Conservation (phyloP, 2,113 vertebrate genomes). For the Pomatorhinus ruficollis region DNA sequence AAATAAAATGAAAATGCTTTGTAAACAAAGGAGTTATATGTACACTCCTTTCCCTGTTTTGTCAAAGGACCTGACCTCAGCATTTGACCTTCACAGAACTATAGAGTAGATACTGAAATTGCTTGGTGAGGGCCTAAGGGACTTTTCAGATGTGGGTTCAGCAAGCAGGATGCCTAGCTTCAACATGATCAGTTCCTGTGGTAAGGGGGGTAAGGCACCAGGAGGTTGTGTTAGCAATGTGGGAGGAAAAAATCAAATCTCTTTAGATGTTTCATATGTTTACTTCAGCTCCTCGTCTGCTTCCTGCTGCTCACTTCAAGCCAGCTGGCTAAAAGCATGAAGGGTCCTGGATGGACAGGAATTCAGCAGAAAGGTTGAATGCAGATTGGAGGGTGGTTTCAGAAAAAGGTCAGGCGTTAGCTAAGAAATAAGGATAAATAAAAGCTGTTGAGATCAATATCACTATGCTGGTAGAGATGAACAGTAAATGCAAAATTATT, state of each 20-base stretch:
- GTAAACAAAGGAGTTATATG: background rate
- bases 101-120: background rate
- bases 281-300: background rate
- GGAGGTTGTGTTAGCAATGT: background rate
- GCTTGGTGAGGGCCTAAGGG: background rate
- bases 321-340: background rate
- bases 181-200: background rate
- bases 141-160: background rate
- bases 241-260: background rate
- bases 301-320: background rate
- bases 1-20: background rate
- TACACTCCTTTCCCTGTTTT: background rate
- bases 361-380: background rate
- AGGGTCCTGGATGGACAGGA: background rate
- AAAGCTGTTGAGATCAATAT: background rate
- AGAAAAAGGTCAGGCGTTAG: background rate
- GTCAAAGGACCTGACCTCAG: background rate
- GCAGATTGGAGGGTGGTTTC: background rate
- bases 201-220: background rate
- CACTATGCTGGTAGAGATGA: background rate
- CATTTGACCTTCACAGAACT: background rate
- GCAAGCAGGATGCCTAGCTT: background rate
- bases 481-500: background rate
- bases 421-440: background rate
- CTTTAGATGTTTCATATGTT: background rate